phyloP scores from a whole-genome alignment of 30 jellyfish, hydroid and myxozoan species.

The Rhopilema esculentum region DNA sequence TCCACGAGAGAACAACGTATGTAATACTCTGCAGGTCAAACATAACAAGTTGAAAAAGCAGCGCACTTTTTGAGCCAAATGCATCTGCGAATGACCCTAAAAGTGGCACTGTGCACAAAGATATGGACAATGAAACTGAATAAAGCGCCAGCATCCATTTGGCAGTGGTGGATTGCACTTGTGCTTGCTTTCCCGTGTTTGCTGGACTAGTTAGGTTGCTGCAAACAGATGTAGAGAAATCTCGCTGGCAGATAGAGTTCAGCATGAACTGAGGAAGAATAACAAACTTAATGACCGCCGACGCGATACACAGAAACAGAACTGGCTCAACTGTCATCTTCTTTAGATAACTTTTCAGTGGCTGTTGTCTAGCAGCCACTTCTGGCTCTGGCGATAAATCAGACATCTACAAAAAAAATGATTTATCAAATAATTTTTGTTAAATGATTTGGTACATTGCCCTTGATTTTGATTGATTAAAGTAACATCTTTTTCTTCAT shows the following conservation, averaged over 20 bases:
- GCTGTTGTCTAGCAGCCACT: not conserved
- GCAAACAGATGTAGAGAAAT: constrained; percentile 32
- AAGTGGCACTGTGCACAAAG: constrained; percentile 41
- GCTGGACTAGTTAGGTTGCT: not conserved
- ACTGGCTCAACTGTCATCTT: constrained; percentile 39
- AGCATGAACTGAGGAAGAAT: constrained; percentile 52
- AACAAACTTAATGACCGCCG: constrained; percentile 51
- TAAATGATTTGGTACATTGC: too few species aligned
- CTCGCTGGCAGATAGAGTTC: constrained; percentile 46
- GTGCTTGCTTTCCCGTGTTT: not conserved
- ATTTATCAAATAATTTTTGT: not conserved
- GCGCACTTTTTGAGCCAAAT: constrained; percentile 36
- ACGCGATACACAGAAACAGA: constrained; percentile 28
- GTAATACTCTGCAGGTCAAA: constrained; percentile 26
- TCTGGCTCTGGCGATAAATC: not conserved
- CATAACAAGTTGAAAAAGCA: not conserved
- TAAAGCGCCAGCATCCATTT: constrained; percentile 45
- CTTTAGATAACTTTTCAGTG: not conserved
- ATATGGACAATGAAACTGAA: constrained; percentile 12
- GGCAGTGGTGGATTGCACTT: constrained; percentile 43
- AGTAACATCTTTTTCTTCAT: too few species aligned
- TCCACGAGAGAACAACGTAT: constrained; percentile 1
- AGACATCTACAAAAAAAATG: constrained; percentile 10
- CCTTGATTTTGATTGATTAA: too few species aligned
- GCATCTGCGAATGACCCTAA: constrained; percentile 50